Base-by-base conservation (phyloP, 2,888 invertebrate genomes). In the Dyspetes luteomarginatus region DNA sequence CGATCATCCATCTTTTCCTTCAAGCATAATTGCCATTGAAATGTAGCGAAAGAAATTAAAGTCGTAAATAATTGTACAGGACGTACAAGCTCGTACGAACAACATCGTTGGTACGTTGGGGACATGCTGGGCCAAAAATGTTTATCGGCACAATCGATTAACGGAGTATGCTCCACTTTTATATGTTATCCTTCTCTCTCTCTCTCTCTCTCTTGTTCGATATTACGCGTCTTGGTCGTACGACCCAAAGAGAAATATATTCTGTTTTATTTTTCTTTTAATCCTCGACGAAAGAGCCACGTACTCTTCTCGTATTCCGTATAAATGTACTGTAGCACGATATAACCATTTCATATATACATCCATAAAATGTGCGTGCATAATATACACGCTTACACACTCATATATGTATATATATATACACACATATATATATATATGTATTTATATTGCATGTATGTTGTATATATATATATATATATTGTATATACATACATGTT, bases 91-190 rank as follows among this genome's bases (percentile, higher is more conserved):
- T 36, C 43, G 60, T 3, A 65, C 26, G 43, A 56, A n/a, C n/a
- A n/a, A n/a, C n/a, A n/a, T n/a, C n/a, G n/a, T n/a, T n/a, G n/a
- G n/a, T n/a, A n/a, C n/a, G n/a, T n/a, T n/a, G n/a, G n/a, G n/a
- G n/a, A n/a, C n/a, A n/a, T n/a, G n/a, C n/a, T n/a, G 30, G 30
- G 7, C 7, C 30, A 55, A 68, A 55, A 43, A 68, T 55, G 52
- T 75, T 62, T 71, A 75, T 75, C 69, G 48, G 30, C 58, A 71
- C 71, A 43, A 75, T 80, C 71, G 75, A 80, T 80, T 80, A 80
- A 80, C 69, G 56, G 26, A 69, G 52, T 71, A 58, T 67, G 71
- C 79, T 75, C 79, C 67, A 80, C 75, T 80, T 80, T 75, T 55
- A 52, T 41, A 45, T 15, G 12, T 24, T 3, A 17, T 60, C 41